A percentile compares a stretch with the other conserved stretches of the same genome.
These are phyloP conservation scores for Gymnopithys bicolor DNA, from an alignment of 2,797 vertebrate species.

Conservation along the genomic window DNA sequence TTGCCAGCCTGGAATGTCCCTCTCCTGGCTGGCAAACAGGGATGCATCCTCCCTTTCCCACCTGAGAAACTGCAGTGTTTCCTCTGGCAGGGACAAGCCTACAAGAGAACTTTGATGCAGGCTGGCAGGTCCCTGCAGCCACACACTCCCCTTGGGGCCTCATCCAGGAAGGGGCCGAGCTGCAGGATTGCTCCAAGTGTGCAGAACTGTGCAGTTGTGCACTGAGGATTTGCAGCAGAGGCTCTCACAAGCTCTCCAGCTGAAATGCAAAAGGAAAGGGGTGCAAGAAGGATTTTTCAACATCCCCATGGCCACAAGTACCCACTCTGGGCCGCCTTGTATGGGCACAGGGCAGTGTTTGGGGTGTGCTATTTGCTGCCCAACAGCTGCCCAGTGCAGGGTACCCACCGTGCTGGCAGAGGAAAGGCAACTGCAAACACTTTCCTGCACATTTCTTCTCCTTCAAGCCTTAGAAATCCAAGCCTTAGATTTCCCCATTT, in stretches of 20 bases:
- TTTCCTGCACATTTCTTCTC: not conserved
- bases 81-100: not conserved
- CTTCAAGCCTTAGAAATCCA: not conserved
- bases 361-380: not conserved
- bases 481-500: not conserved
- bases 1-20: not conserved
- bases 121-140: not conserved
- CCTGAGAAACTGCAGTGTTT: not conserved
- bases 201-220: accelerated
- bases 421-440: not conserved
- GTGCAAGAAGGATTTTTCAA: not conserved
- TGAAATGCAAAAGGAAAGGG: not conserved
- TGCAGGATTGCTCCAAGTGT: not conserved
- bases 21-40: not conserved
- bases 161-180: not conserved
- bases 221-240: not conserved
- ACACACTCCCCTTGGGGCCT: not conserved
- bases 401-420: accelerated
- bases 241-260: not conserved
- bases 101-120: not conserved
- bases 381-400: not conserved
- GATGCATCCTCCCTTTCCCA: not conserved
- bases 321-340: accelerated
- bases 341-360: accelerated
- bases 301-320: not conserved